phyloP scores from a whole-genome alignment of 2,797 vertebrate genomes.

The Dipus sagitta region DNA sequence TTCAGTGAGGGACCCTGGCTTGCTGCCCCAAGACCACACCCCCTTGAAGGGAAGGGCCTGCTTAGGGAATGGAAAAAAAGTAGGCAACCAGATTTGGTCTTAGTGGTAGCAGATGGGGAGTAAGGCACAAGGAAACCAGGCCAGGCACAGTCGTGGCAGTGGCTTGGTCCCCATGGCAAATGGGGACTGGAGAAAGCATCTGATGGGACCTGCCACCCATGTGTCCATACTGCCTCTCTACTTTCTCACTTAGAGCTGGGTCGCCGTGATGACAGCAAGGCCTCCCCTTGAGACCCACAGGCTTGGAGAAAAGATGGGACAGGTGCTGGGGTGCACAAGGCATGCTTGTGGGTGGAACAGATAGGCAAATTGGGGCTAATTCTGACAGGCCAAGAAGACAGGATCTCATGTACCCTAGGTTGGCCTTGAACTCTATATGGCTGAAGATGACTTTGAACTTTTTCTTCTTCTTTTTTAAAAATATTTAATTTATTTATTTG shows the following conservation, averaged over 20 bases:
- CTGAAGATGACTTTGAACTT: background rate
- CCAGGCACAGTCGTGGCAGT: background rate
- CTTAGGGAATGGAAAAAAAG: background rate
- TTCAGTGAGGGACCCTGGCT: background rate
- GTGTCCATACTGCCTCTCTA: fast-evolving
- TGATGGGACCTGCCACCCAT: fast-evolving
- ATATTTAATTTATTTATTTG: too few species aligned
- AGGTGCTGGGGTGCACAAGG: background rate
- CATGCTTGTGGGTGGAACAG: background rate
- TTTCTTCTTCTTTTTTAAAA: too few species aligned
- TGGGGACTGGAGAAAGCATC: fast-evolving
- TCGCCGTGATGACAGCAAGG: background rate
- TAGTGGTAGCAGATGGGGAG: fast-evolving
- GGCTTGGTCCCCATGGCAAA: background rate
- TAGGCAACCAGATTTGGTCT: background rate
- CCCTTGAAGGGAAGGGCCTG: too few species aligned
- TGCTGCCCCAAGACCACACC: background rate
- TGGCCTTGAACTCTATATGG: background rate
- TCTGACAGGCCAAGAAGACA: background rate
- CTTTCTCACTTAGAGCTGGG: fast-evolving
- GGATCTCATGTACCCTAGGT: background rate
- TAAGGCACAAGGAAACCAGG: background rate
- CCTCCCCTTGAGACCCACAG: background rate
- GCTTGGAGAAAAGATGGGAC: background rate
- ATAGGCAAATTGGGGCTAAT: background rate